Percentiles rank a stretch among this genome's conserved stretches.
Evolutionary conservation across 1,140 invertebrate genomes (phyloP).

Genomic region (Listronotus bonariensis): DNA sequence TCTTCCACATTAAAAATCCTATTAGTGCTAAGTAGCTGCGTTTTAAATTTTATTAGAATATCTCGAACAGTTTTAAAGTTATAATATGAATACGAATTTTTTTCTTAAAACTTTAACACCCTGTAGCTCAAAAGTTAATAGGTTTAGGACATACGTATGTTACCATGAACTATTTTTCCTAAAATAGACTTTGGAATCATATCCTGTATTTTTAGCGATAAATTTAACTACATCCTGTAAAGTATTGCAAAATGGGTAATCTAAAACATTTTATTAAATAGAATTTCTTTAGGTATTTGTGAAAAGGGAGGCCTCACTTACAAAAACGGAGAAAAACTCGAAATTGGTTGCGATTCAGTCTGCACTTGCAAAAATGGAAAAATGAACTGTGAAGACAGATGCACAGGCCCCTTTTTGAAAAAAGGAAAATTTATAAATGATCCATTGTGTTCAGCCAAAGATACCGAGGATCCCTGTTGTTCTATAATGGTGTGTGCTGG

Average conservation of each 20-base stretch:
- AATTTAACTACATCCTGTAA: too few species aligned
- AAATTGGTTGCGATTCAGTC: conserved; percentile 71
- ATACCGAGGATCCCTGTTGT: conserved; percentile 77
- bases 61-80: too few species aligned
- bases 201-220: too few species aligned
- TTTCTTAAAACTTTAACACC: too few species aligned
- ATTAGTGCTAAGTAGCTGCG: too few species aligned
- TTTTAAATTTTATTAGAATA: too few species aligned
- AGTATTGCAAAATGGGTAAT: not conserved
- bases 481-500: conserved; percentile 67
- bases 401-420: conserved; percentile 65
- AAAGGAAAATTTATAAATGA: conserved; percentile 67
- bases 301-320: conserved; percentile 52
- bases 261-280: not conserved
- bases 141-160: too few species aligned
- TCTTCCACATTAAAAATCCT: too few species aligned
- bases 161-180: too few species aligned
- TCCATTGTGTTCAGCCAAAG: conserved; percentile 73
- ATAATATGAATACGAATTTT: too few species aligned
- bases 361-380: conserved; percentile 69
- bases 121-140: too few species aligned
- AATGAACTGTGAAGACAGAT: conserved; percentile 71
- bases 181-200: too few species aligned
- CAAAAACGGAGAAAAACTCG: conserved; percentile 65
- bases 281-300: conserved; percentile 43